Percentiles rank a stretch among this genome's conserved stretches.
These are phyloP conservation scores for Rhagonycha lutea DNA, from an alignment of 2,888 invertebrate species.

Conservation along the genomic window DNA sequence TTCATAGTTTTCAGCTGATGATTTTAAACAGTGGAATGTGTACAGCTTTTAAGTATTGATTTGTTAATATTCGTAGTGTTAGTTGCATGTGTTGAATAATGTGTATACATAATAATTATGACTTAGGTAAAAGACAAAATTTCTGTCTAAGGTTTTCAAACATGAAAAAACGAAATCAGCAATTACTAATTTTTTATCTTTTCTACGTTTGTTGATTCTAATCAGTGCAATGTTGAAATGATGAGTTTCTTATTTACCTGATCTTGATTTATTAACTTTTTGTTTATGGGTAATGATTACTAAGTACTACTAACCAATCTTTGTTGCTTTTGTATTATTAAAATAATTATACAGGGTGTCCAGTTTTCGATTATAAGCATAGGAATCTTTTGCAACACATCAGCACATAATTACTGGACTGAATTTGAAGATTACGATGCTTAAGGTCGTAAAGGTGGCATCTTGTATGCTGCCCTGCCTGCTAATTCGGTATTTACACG, in stretches of 20 bases:
- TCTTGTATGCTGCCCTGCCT: too few species aligned
- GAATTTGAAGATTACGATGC: too few species aligned
- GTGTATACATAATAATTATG: not conserved
- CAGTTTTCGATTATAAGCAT: too few species aligned
- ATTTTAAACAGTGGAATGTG: conserved; percentile 21
- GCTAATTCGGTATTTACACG: too few species aligned
- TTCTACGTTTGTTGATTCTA: not conserved
- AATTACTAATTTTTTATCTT: not conserved
- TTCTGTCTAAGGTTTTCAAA: not conserved
- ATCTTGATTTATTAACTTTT: not conserved
- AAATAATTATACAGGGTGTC: too few species aligned
- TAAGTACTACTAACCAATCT: not conserved
- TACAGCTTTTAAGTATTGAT: conserved; percentile 4
- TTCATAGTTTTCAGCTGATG: conserved; percentile 40
- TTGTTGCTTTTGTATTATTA: not conserved
- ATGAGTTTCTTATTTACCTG: not conserved
- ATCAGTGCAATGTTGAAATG: not conserved
- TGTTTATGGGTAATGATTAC: not conserved
- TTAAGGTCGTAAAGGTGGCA: too few species aligned
- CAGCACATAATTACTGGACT: too few species aligned
- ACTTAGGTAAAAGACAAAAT: not conserved
- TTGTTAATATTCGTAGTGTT: not conserved
- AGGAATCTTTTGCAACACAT: too few species aligned
- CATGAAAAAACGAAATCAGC: not conserved
- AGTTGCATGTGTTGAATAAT: not conserved